Percentiles rank a stretch among this genome's conserved stretches.
These are phyloP conservation scores for Chiloscyllium plagiosum DNA, from an alignment of 2,113 vertebrate species.

Conservation along the genomic window DNA sequence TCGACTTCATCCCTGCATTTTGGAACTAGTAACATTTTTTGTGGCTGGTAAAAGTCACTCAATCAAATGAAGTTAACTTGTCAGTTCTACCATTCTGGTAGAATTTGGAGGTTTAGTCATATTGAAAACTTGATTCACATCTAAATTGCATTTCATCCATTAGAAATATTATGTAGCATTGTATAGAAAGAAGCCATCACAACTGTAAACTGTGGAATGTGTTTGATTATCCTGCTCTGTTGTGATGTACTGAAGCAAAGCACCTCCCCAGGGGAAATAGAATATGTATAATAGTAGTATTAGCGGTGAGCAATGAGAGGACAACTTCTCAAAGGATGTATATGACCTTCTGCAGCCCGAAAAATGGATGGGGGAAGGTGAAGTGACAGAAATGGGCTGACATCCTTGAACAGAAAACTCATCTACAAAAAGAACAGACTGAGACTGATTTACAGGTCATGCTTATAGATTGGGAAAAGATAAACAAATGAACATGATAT, in stretches of 20 bases:
- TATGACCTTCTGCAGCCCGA: neutral
- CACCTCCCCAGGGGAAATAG: neutral
- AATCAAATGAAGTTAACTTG: no score
- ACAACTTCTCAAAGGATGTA: neutral
- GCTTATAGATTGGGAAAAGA: neutral
- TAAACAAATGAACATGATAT: neutral
- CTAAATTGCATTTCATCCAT: neutral
- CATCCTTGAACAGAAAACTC: neutral
- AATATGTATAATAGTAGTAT: neutral
- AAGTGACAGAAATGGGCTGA: neutral
- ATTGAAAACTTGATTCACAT: neutral
- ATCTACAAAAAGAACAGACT: neutral
- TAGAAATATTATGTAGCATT: neutral
- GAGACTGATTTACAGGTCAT: neutral
- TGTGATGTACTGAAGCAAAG: neutral
- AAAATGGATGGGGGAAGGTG: neutral
- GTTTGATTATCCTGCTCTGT: neutral
- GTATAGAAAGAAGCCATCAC: neutral
- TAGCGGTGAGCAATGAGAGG: neutral
- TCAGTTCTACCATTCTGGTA: neutral
- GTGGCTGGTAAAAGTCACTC: neutral
- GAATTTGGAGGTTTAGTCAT: neutral
- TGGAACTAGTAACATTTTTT: neutral
- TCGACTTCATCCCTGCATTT: neutral
- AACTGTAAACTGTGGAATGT: neutral